These are phyloP conservation scores for Drosophila histrio DNA, from an alignment of 2,888 invertebrate species.

Conservation along the genomic window DNA sequence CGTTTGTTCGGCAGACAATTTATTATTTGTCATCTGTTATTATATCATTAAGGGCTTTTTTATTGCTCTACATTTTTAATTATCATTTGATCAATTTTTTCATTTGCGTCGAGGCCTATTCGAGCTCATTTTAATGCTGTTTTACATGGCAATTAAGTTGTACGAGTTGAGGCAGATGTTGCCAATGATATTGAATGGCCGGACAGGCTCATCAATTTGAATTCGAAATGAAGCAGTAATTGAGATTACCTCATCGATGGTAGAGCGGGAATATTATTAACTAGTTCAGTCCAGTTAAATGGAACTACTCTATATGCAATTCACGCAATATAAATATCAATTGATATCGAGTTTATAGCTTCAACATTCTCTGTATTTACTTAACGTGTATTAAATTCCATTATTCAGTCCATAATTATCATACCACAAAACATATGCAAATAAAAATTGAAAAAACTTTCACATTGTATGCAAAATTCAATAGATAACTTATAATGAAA, in stretches of 20 bases:
- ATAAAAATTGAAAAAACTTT: conserved; percentile 4
- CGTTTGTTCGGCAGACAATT: conserved; percentile 50
- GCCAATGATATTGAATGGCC: conserved; percentile 25
- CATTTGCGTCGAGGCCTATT: conserved; percentile 19
- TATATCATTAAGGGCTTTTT: conserved; percentile 74
- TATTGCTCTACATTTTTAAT: conserved; percentile 69
- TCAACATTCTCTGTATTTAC: conserved; percentile 24
- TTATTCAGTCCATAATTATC: conserved; percentile 34
- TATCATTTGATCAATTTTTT: conserved; percentile 70
- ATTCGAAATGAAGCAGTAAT: conserved; percentile 30
- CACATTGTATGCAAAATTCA: conserved; percentile 4
- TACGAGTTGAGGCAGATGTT: conserved; percentile 41
- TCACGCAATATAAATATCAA: conserved; percentile 37
- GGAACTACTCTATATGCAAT: conserved; percentile 4
- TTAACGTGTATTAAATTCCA: conserved; percentile 41
- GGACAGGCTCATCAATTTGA: conserved; percentile 37
- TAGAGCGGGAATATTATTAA: neutral
- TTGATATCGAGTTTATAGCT: neutral
- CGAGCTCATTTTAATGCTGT: conserved; percentile 50
- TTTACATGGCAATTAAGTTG: conserved; percentile 72
- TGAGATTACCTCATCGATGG: conserved; percentile 19
- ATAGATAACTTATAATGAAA: neutral
- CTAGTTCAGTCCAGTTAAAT: conserved; percentile 3
- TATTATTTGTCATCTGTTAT: conserved; percentile 80
- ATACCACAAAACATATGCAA: conserved; percentile 9